These are phyloP conservation scores for Addax nasomaculatus DNA, from an alignment of 2,113 vertebrate genomes.

Conservation along the genomic window DNA sequence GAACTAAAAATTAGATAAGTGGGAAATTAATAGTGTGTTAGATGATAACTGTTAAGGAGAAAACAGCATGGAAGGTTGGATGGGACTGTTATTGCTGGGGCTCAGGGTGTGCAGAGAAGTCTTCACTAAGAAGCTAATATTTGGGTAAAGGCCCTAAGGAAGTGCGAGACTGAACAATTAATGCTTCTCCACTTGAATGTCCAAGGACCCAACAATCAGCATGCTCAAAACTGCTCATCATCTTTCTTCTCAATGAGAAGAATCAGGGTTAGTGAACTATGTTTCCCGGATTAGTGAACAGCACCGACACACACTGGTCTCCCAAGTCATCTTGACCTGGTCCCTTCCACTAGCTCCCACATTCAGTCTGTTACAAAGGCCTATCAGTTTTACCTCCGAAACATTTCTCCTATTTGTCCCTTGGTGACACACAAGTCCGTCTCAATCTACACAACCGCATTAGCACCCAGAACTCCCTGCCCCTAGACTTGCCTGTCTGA, in stretches of 20 bases:
- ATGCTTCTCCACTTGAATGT: not conserved
- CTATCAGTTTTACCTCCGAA: not conserved
- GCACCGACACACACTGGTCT: not conserved
- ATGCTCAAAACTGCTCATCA: not conserved
- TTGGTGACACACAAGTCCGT: not conserved
- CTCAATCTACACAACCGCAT: rapidly evolving
- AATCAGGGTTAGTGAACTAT: not conserved
- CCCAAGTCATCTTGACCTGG: not conserved
- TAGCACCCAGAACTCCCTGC: not conserved
- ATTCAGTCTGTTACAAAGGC: not conserved
- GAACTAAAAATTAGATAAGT: not conserved
- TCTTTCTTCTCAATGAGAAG: not conserved
- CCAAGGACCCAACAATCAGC: not conserved
- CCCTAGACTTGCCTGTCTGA: no score
- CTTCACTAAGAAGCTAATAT: not conserved
- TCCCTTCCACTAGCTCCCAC: not conserved
- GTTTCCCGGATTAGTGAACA: not conserved
- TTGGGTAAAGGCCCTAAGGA: not conserved
- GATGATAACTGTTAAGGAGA: not conserved
- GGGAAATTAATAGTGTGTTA: not conserved
- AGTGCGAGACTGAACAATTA: not conserved
- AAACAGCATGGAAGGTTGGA: not conserved
- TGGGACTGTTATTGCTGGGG: rapidly evolving
- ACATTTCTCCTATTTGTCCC: not conserved
- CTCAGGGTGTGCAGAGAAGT: not conserved